These are phyloP conservation scores for Trichomycterus rosablanca DNA, from an alignment of 2,113 vertebrate species.

Conservation along the genomic window DNA sequence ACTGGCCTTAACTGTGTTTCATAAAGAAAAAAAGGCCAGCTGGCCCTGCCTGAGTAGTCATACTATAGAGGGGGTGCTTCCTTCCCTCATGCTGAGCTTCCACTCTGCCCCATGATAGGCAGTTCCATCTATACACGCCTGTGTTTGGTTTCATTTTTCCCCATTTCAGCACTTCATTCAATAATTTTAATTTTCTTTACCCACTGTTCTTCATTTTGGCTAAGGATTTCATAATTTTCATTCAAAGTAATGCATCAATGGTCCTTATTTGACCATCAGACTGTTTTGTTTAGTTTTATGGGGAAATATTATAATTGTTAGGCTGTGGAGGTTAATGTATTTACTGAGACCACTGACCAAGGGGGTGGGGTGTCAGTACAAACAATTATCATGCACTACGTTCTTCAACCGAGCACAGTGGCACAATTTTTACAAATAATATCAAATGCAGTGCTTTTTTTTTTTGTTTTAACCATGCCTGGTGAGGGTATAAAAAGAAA, in stretches of 20 bases:
- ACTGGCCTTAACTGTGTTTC: slow-evolving; percentile 14
- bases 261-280: no score
- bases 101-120: slow-evolving; percentile 8
- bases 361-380: background rate
- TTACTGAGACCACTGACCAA: slow-evolving; percentile 8
- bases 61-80: slow-evolving; percentile 21
- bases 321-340: no score
- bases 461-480: background rate
- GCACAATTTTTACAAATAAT: background rate
- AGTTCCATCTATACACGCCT: slow-evolving; percentile 2
- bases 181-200: background rate
- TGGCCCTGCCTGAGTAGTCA: slow-evolving; percentile 26
- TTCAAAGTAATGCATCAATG: no score
- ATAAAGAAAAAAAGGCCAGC: slow-evolving; percentile 33
- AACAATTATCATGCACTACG: slow-evolving; percentile 1
- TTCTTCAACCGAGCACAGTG: background rate
- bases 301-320: no score
- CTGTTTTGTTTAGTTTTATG: no score
- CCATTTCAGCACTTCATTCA: background rate
- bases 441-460: background rate
- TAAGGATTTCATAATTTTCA: no score
- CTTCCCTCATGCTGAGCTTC: slow-evolving; percentile 19
- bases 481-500: background rate
- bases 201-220: no score
- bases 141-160: background rate